A percentile compares a stretch with the other conserved stretches of the same genome.
phyloP scores from a whole-genome alignment of 2,113 vertebrate genomes.

The Silurus meridionalis region DNA sequence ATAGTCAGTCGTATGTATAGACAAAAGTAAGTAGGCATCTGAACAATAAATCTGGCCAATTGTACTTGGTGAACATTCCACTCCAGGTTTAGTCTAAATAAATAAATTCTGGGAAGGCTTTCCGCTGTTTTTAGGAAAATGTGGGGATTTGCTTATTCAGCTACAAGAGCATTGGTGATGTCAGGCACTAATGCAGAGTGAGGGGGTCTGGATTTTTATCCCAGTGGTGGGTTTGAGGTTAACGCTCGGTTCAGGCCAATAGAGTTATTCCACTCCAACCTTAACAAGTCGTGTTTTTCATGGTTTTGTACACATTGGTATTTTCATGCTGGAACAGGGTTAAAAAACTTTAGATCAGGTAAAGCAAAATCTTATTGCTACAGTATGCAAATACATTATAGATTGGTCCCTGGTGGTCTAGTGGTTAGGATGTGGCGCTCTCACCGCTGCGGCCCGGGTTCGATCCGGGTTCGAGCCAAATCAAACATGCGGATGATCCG shows the following conservation, averaged over 20 bases:
- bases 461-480: too few relatives aligned
- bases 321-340: too few relatives aligned
- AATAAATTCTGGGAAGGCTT: background rate
- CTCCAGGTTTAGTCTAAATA: background rate
- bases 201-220: background rate
- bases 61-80: background rate
- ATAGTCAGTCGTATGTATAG: background rate
- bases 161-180: background rate
- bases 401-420: too few relatives aligned
- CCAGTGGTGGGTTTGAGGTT: background rate
- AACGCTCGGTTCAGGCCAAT: background rate
- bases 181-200: background rate
- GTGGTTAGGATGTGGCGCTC: too few relatives aligned
- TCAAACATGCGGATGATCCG: too few relatives aligned
- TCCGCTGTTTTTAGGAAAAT: background rate
- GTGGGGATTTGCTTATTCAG: background rate
- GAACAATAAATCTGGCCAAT: background rate
- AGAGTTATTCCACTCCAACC: background rate
- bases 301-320: background rate
- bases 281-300: background rate
- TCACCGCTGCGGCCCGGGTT: too few relatives aligned
- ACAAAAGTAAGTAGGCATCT: background rate
- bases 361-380: background rate
- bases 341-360: too few relatives aligned
- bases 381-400: background rate